A percentile compares a stretch with the other conserved stretches of the same genome.
phyloP scores from a whole-genome alignment of 2,797 vertebrate species.

The Moxostoma hubbsi region DNA sequence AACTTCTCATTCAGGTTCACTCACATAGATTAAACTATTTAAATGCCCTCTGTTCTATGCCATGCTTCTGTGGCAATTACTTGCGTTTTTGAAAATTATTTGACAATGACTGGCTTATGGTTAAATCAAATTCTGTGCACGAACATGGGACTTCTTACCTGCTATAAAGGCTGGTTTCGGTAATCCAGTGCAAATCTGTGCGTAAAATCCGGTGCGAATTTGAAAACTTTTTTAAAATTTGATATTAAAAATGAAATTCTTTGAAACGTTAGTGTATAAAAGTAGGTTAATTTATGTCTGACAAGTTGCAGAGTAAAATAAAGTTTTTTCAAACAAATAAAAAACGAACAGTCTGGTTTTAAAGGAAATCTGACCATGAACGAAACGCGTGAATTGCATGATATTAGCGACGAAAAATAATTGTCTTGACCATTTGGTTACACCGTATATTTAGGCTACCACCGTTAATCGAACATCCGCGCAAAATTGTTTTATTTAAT shows the following conservation, averaged over 20 bases:
- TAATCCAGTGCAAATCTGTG: background rate
- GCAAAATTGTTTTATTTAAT: too few species aligned
- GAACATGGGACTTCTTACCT: background rate
- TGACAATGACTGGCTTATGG: background rate
- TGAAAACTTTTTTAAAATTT: background rate
- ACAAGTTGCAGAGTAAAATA: background rate
- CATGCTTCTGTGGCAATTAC: background rate
- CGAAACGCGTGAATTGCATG: background rate
- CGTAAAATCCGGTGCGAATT: background rate
- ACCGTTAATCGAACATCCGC: too few species aligned
- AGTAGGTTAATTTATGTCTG: background rate
- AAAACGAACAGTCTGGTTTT: background rate
- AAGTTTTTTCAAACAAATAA: too few species aligned
- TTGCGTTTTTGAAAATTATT: background rate
- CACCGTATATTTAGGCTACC: too few species aligned
- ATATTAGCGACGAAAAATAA: too few species aligned
- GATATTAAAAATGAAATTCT: background rate
- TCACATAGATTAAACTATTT: slow-evolving; percentile 3
- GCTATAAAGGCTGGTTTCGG: background rate
- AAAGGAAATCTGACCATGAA: background rate
- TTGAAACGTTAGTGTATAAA: background rate
- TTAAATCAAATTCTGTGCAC: background rate
- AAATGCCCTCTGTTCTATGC: background rate
- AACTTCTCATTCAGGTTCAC: background rate
- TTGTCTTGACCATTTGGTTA: too few species aligned